Percentiles rank a stretch among this genome's conserved stretches.
Evolutionary conservation across 1,140 invertebrate species (phyloP).

Genomic region (Physella acuta): DNA sequence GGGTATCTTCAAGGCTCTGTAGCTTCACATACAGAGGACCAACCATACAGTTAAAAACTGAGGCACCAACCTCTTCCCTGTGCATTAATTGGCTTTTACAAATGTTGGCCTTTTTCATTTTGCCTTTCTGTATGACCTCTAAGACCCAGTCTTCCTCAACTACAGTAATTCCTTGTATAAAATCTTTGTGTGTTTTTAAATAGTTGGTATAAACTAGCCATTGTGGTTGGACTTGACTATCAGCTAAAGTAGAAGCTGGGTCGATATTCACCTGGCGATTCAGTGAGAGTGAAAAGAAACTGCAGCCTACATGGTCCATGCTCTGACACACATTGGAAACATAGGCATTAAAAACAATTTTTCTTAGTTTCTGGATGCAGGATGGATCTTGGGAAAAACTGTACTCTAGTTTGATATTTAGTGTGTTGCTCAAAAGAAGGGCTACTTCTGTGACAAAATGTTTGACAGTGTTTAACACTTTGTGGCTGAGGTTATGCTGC

Average conservation of each 20-base stretch:
- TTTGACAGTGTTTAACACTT: conserved; percentile 38
- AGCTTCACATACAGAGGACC: conserved; percentile 39
- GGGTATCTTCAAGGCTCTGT: conserved; percentile 29
- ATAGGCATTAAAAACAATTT: conserved; percentile 35
- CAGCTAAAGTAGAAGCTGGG: conserved; percentile 41
- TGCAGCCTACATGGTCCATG: conserved; percentile 43
- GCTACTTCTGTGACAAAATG: conserved; percentile 43
- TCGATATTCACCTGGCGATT: conserved; percentile 41
- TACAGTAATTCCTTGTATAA: conserved; percentile 42
- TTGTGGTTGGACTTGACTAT: conserved; percentile 34
- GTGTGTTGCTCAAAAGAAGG: conserved; percentile 37
- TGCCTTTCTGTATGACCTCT: conserved; percentile 23
- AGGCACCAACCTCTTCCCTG: conserved; percentile 36
- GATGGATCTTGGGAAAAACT: conserved; percentile 31
- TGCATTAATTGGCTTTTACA: conserved; percentile 25
- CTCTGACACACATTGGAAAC: conserved; percentile 37
- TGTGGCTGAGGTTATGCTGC: conserved; percentile 46
- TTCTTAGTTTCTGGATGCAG: conserved; percentile 27
- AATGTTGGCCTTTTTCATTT: conserved; percentile 22
- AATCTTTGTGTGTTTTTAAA: conserved; percentile 45
- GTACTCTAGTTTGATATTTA: conserved; percentile 27
- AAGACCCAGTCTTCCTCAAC: conserved; percentile 36
- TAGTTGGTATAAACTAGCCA: conserved; percentile 45
- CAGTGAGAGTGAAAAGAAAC: conserved; percentile 37
- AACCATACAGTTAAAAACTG: conserved; percentile 36